A percentile compares a stretch with the other conserved stretches of the same genome.
Evolutionary conservation across 2,888 invertebrate genomes (phyloP).

Genomic region (Dugesia japonica): DNA sequence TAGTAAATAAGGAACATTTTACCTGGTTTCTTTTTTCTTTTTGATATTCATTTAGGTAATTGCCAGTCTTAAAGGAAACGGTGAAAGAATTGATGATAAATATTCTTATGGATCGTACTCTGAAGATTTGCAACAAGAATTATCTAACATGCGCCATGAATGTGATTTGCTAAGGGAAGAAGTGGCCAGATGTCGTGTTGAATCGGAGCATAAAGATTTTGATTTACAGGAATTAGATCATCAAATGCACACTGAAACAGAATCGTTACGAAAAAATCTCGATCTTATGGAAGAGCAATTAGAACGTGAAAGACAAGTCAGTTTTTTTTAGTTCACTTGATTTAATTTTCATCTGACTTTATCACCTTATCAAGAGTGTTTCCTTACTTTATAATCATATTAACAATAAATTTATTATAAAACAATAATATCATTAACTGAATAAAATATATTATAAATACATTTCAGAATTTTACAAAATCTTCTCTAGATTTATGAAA

Average conservation of each 20-base stretch:
- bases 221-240: constrained; percentile 50
- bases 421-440: too few species aligned
- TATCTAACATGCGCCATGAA: constrained; percentile 54
- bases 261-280: constrained; percentile 47
- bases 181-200: constrained; percentile 50
- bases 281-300: constrained; percentile 50
- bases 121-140: constrained; percentile 47
- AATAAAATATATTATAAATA: too few species aligned
- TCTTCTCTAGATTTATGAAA: too few species aligned
- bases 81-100: constrained; percentile 34
- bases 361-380: too few species aligned
- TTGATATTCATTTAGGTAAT: constrained; percentile 56
- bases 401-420: too few species aligned
- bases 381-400: too few species aligned
- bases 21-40: too few species aligned
- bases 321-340: too few species aligned
- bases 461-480: too few species aligned
- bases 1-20: too few species aligned
- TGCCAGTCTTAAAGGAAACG: constrained; percentile 50
- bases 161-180: constrained; percentile 54
- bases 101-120: background rate
- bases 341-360: too few species aligned
- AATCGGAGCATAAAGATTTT: constrained; percentile 48
- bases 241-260: constrained; percentile 49
- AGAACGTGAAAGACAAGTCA: constrained; percentile 48